Percentiles rank a stretch among this genome's conserved stretches.
Evolutionary conservation across 2,888 invertebrate genomes (phyloP).

Genomic region (Desoria tigrina): DNA sequence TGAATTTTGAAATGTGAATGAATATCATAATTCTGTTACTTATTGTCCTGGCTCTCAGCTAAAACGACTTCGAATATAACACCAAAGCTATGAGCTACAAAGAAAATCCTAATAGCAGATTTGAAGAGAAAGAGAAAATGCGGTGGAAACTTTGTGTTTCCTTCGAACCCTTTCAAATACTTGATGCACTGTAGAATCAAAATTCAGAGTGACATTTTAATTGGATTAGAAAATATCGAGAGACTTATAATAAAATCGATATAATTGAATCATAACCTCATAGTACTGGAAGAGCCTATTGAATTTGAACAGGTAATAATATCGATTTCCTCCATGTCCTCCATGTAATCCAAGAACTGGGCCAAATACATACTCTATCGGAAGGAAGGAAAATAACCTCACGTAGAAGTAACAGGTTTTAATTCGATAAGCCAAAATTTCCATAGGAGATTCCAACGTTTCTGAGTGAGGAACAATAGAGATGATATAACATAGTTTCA

Average conservation of each 20-base stretch:
- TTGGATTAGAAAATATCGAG: too few relatives aligned
- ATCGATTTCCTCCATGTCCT: not conserved
- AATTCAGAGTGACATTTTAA: too few relatives aligned
- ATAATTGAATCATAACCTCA: conserved; percentile 21
- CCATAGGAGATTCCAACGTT: conserved; percentile 42
- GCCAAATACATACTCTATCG: conserved; percentile 44
- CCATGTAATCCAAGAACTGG: conserved; percentile 22
- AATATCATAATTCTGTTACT: too few relatives aligned
- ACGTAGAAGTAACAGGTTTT: conserved; percentile 38
- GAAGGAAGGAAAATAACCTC: conserved; percentile 43
- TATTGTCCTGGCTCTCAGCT: not conserved
- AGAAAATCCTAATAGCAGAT: conserved; percentile 5
- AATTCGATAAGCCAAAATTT: conserved; percentile 39
- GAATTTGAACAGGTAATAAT: conserved; percentile 45
- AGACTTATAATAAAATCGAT: too few relatives aligned
- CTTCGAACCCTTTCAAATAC: too few relatives aligned
- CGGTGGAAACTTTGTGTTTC: too few relatives aligned
- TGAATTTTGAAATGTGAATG: too few relatives aligned
- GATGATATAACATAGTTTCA: too few relatives aligned
- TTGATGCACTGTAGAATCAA: too few relatives aligned
- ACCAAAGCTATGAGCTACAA: conserved; percentile 2
- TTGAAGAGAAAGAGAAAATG: too few relatives aligned
- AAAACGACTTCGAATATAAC: not conserved
- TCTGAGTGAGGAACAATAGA: conserved; percentile 36
- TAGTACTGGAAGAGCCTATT: conserved; percentile 40